Percentiles rank a stretch among this genome's conserved stretches.
phyloP scores from a whole-genome alignment of 2,888 invertebrate species.

The Sussaba pulchella region DNA sequence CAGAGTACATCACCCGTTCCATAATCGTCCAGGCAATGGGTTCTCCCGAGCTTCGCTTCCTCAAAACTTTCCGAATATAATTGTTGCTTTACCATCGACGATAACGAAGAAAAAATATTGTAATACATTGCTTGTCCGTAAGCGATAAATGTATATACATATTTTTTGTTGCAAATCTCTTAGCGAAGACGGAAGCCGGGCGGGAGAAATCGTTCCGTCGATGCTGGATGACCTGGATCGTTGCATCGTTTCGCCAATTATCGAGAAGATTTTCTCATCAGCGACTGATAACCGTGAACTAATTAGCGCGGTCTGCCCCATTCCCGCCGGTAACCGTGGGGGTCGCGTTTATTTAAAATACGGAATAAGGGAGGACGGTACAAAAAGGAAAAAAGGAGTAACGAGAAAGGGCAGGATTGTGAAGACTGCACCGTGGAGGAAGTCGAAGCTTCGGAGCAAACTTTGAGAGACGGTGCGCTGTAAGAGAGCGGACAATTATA shows the following conservation, averaged over 20 bases:
- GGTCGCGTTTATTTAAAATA: constrained; percentile 20
- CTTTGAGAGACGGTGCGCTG: constrained; percentile 31
- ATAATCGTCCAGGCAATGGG: constrained; percentile 21
- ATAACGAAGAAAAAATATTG: too few relatives aligned
- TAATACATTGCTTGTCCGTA: too few relatives aligned
- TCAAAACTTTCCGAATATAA: neutral
- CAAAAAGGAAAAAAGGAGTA: neutral
- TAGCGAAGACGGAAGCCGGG: neutral
- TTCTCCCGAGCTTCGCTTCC: neutral
- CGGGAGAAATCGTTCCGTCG: neutral
- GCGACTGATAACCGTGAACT: constrained; percentile 51
- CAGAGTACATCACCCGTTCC: neutral
- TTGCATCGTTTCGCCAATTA: constrained; percentile 47
- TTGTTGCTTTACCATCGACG: neutral
- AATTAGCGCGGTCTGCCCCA: constrained; percentile 38
- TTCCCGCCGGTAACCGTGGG: neutral
- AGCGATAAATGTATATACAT: too few relatives aligned
- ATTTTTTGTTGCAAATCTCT: too few relatives aligned
- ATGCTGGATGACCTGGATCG: constrained; percentile 26
- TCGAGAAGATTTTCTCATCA: constrained; percentile 56
- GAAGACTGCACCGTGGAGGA: constrained; percentile 29
- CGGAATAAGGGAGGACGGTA: neutral
- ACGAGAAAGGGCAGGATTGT: neutral
- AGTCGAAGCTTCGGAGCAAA: constrained; percentile 51
- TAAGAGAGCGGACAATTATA: constrained; percentile 51